These are phyloP conservation scores for Sarcophaga carnaria DNA, from an alignment of 2,888 invertebrate genomes.

Conservation along the genomic window DNA sequence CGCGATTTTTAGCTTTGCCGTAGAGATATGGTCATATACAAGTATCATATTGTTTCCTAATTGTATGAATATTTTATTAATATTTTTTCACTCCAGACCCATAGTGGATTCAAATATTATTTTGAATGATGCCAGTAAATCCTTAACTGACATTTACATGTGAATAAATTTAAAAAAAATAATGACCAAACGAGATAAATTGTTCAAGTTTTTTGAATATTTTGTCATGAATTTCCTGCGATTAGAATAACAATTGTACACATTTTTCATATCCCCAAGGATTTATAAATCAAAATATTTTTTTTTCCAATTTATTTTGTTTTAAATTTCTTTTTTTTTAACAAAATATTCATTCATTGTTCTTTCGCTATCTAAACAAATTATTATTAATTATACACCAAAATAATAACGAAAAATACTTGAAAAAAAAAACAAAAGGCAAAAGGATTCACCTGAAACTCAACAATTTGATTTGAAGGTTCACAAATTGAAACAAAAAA, in stretches of 20 bases:
- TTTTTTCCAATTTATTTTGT: slow-evolving; percentile 4
- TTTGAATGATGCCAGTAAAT: too few relatives aligned
- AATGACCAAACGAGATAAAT: too few relatives aligned
- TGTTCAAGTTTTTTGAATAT: not conserved
- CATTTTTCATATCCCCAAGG: not conserved
- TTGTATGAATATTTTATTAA: too few relatives aligned
- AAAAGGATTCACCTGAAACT: slow-evolving; percentile 32
- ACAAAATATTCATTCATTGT: slow-evolving; percentile 2
- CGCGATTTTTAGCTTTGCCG: too few relatives aligned
- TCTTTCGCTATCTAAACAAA: slow-evolving; percentile 14
- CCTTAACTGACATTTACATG: too few relatives aligned
- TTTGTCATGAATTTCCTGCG: slow-evolving; percentile 39
- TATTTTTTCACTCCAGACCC: too few relatives aligned
- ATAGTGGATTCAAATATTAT: too few relatives aligned
- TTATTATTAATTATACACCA: slow-evolving; percentile 52
- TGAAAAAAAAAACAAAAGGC: not conserved
- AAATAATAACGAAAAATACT: slow-evolving; percentile 1
- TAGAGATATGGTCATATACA: too few relatives aligned
- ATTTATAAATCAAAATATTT: not conserved
- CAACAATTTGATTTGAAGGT: slow-evolving; percentile 55
- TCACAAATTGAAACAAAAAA: slow-evolving; percentile 10
- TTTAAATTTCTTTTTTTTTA: slow-evolving; percentile 20
- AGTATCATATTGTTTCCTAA: too few relatives aligned
- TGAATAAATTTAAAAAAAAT: too few relatives aligned
- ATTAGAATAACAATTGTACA: not conserved